Evolutionary conservation across 2,888 invertebrate species (phyloP).

Genomic region (Cosmia trapezina): DNA sequence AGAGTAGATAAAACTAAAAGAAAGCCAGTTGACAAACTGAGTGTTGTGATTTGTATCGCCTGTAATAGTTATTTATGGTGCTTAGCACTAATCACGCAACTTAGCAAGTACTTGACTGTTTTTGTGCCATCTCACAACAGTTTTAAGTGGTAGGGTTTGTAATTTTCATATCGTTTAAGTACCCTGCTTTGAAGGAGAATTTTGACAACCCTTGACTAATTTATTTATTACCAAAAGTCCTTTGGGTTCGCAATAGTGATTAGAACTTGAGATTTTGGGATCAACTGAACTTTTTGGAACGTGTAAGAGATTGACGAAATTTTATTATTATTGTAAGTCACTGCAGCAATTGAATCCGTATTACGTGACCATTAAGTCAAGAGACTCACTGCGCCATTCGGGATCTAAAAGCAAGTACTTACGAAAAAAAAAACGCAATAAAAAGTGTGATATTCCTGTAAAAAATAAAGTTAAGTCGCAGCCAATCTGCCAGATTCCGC

Average conservation of each 20-base stretch:
- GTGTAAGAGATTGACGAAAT: background rate
- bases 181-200: constrained; percentile 1
- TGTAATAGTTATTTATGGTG: constrained; percentile 36
- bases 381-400: constrained; percentile 16
- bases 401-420: constrained; percentile 10
- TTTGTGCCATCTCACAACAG: constrained; percentile 30
- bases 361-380: background rate
- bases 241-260: constrained; percentile 3
- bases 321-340: background rate
- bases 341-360: constrained; percentile 1
- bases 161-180: constrained; percentile 32
- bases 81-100: constrained; percentile 43
- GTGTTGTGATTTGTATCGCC: constrained; percentile 37
- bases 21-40: constrained; percentile 18
- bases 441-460: constrained; percentile 21
- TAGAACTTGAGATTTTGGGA: constrained; percentile 16
- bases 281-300: constrained; percentile 5
- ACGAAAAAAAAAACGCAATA: constrained; percentile 25
- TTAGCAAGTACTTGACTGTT: constrained; percentile 38
- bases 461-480: constrained; percentile 41
- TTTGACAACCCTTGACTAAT: constrained; percentile 50
- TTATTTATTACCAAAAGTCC: constrained; percentile 30
- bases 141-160: constrained; percentile 29
- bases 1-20: constrained; percentile 20
- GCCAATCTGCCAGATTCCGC: constrained; percentile 53